phyloP scores from a whole-genome alignment of 2,797 vertebrate genomes.

The Ficedula albicollis region DNA sequence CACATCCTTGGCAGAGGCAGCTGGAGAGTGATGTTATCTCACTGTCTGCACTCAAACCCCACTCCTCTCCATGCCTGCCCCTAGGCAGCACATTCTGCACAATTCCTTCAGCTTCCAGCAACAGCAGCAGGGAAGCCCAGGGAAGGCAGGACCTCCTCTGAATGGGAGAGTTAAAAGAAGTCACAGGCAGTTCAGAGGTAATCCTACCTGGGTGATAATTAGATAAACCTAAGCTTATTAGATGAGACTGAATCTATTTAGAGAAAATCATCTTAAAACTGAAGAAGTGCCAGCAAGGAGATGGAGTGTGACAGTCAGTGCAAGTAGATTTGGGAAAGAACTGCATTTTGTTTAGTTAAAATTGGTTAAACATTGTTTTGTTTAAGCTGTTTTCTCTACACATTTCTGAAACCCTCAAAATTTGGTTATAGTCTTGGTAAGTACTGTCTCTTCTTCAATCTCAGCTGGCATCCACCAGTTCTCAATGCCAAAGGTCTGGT shows the following conservation, averaged over 20 bases:
- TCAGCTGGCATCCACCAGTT: neutral
- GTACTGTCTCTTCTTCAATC: neutral
- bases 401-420: neutral
- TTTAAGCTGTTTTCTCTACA: neutral
- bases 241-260: conserved; percentile 52
- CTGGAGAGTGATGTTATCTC: neutral
- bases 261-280: conserved; percentile 33
- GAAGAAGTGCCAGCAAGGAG: neutral
- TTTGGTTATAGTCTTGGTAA: neutral
- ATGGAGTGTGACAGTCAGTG: neutral
- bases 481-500: neutral
- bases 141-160: neutral
- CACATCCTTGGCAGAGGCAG: neutral
- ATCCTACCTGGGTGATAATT: conserved; percentile 59
- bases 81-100: neutral
- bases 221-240: conserved; percentile 65
- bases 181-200: conserved; percentile 5
- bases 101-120: neutral
- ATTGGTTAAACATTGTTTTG: neutral
- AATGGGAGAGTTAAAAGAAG: neutral
- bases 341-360: neutral
- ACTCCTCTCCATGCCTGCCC: neutral
- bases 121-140: fast-evolving
- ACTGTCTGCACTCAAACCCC: neutral
- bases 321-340: neutral